Evolutionary conservation across 2,113 vertebrate species (phyloP).

Genomic region (Mystacornis crossleyi): DNA sequence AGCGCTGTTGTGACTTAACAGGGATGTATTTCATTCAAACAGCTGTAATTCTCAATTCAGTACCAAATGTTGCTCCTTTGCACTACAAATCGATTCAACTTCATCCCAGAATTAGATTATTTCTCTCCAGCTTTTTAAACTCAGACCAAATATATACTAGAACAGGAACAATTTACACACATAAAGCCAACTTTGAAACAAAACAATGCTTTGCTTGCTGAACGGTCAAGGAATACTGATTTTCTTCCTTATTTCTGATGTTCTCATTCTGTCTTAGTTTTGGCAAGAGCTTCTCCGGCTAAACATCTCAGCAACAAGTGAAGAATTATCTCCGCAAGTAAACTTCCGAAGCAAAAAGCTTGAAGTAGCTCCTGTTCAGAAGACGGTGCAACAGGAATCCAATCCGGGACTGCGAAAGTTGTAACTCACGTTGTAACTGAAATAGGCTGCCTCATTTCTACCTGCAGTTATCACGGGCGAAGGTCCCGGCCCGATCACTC

Average conservation of each 20-base stretch:
- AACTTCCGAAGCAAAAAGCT: not conserved
- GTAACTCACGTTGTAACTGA: not conserved
- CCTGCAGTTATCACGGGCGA: not conserved
- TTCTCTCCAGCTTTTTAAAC: not conserved
- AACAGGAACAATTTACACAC: not conserved
- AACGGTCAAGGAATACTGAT: conserved; percentile 7
- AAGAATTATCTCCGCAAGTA: not conserved
- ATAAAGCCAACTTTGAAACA: not conserved
- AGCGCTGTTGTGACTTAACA: not conserved
- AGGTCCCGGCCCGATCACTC: not conserved
- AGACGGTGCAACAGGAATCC: not conserved
- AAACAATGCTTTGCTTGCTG: not conserved
- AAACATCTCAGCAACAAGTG: not conserved
- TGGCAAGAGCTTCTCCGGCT: conserved; percentile 23
- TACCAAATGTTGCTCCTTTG: not conserved
- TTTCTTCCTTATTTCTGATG: conserved; percentile 7
- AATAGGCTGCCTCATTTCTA: not conserved
- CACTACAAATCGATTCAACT: not conserved
- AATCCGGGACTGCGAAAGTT: not conserved
- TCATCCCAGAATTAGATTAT: not conserved
- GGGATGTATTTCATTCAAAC: not conserved
- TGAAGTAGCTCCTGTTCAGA: not conserved
- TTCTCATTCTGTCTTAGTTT: conserved; percentile 60
- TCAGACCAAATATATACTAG: not conserved
- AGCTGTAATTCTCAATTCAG: not conserved